Base-by-base conservation (phyloP, 2,113 vertebrate genomes). In the Chauna torquata region DNA sequence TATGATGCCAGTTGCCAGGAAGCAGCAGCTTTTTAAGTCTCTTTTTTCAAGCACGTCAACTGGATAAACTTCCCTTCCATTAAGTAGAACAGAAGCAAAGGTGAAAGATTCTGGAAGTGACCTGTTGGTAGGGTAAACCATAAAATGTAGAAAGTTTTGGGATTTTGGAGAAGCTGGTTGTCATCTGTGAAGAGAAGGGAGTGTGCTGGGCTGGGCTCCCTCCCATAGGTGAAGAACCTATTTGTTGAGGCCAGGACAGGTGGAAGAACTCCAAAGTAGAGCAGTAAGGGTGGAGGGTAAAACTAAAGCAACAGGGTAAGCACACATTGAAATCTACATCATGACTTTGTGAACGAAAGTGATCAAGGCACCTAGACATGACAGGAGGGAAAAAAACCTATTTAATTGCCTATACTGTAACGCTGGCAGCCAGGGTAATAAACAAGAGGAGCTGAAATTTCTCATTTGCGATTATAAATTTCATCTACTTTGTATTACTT, bases 371-470 rank as follows among this genome's bases (percentile, higher is more conserved):
- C 38, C 5, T n/a, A 64, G 65, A 71, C 10, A 5, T 44, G 38
- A 94, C n/a, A 65, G 38, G 45, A 36, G 27, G 36, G 30, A 5
- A 12, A 4, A 34, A 32, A 13, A 9, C 18, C 16, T 22, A 30
- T 85, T 90, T 96, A 90, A 76, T 91, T 97, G 66, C 65, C 49
- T 91, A 0, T 58, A 12, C 27, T 87, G 14, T 91, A 40, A 70
- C 77, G 70, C 47, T 92, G 66, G 44, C 70, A 92, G 45, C 44
- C 40, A n/a, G 36, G 24, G n/a, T 85, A 94, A 82, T 94, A 90
- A 95, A 87, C 64, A 95, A 92, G 61, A 88, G n/a, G 66, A 94
- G 40, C 36, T 93, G 79, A 80, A 88, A 70, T 85, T 93, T 88
- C 45, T 93, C 42, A 50, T 91, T 86, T 93, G 55, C 6, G 23